These are phyloP conservation scores for Dendroctonus valens DNA, from an alignment of 1,140 invertebrate species.

Conservation along the genomic window DNA sequence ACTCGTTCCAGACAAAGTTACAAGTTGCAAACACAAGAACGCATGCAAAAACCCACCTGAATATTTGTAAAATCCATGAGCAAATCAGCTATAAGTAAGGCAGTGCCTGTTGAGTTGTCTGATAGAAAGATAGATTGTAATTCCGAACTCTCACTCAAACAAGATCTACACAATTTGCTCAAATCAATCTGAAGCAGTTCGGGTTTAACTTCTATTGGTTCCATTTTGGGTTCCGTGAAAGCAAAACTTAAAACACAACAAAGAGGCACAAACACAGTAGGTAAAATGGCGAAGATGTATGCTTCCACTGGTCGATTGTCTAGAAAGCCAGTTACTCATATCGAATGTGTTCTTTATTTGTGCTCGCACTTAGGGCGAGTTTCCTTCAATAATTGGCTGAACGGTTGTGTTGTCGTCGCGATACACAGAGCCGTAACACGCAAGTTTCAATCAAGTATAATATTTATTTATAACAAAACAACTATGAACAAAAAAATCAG, in stretches of 20 bases:
- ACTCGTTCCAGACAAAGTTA: neutral
- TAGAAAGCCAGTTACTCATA: constrained; percentile 29
- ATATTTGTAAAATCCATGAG: constrained; percentile 47
- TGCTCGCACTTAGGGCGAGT: constrained; percentile 16
- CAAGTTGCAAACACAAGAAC: neutral
- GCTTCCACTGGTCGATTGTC: constrained; percentile 50
- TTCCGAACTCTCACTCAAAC: constrained; percentile 50
- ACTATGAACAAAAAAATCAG: neutral
- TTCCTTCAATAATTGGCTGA: constrained; percentile 31
- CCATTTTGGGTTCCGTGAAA: constrained; percentile 32
- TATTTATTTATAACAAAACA: neutral
- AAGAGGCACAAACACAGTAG: constrained; percentile 44
- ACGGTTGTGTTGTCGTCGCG: constrained; percentile 16
- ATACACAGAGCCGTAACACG: constrained; percentile 7
- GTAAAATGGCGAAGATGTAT: constrained; percentile 47
- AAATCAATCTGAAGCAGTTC: constrained; percentile 45
- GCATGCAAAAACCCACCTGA: constrained; percentile 44
- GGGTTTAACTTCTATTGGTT: constrained; percentile 42
- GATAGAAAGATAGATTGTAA: constrained; percentile 49
- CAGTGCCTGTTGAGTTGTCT: constrained; percentile 45
- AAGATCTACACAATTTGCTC: constrained; percentile 50
- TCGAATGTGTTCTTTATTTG: constrained; percentile 21
- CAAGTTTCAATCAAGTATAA: neutral
- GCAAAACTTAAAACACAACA: constrained; percentile 40
- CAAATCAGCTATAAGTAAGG: constrained; percentile 50